Evolutionary conservation across 2,113 vertebrate genomes (phyloP).

Genomic region (Jaculus jaculus): DNA sequence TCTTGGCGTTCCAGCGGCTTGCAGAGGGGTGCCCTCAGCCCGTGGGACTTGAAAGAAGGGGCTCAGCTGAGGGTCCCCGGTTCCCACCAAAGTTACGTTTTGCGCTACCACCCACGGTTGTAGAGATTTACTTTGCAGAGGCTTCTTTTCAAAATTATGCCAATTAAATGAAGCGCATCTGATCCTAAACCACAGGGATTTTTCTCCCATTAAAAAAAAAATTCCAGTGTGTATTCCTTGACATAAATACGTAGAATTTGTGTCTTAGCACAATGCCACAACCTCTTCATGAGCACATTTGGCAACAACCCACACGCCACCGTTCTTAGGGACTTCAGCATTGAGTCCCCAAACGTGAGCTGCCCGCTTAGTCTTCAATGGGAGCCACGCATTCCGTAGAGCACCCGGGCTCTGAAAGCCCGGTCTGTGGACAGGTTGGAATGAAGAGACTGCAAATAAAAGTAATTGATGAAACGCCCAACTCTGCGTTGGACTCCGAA

Average conservation of each 20-base stretch:
- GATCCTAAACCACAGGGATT: constrained; percentile 29
- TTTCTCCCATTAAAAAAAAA: background rate
- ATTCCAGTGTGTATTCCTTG: background rate
- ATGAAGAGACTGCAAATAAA: background rate
- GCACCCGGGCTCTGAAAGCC: background rate
- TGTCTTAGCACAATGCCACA: background rate
- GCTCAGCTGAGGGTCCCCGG: background rate
- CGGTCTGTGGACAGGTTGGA: background rate
- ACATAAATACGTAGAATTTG: constrained; percentile 8
- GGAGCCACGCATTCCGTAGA: constrained; percentile 2
- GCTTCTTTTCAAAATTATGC: constrained; percentile 4
- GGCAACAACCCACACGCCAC: background rate
- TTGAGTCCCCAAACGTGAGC: background rate
- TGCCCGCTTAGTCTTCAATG: background rate
- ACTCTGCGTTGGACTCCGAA: background rate
- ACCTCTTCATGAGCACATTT: background rate
- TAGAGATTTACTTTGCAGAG: constrained; percentile 38
- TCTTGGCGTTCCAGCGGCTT: background rate
- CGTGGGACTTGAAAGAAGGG: background rate
- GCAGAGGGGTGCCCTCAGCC: background rate
- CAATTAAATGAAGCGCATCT: constrained; percentile 23
- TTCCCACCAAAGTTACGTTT: background rate
- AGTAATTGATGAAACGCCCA: background rate
- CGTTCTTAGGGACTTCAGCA: background rate
- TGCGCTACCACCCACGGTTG: background rate